These are phyloP conservation scores for Alouatta palliata DNA, from an alignment of 2,113 vertebrate genomes.

Conservation along the genomic window DNA sequence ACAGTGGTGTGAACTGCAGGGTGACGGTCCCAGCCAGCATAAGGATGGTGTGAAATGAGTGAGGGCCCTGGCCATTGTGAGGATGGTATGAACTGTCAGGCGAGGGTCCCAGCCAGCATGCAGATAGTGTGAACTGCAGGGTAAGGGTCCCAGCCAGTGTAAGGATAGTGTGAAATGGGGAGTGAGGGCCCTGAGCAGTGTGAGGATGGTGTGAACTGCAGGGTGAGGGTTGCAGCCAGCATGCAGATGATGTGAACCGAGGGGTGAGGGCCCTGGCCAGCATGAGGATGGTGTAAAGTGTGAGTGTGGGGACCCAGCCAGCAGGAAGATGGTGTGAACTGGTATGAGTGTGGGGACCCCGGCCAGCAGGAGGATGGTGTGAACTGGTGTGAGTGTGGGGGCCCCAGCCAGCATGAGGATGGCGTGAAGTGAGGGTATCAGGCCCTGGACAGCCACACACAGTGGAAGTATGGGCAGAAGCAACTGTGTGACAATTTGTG, in stretches of 20 bases:
- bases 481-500: background rate
- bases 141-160: background rate
- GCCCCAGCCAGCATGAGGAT: background rate
- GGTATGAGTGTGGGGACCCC: background rate
- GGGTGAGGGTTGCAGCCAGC: background rate
- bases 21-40: too few relatives aligned
- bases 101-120: too few relatives aligned
- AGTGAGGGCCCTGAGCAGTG: too few relatives aligned
- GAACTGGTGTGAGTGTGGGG: background rate
- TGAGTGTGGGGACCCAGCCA: background rate
- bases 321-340: background rate
- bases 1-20: too few relatives aligned
- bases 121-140: too few relatives aligned
- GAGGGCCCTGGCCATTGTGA: too few relatives aligned
- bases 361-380: background rate
- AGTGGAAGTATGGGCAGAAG: background rate
- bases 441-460: fast-evolving
- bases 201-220: background rate
- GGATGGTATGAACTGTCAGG: too few relatives aligned
- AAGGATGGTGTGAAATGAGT: too few relatives aligned
- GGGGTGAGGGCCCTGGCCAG: fast-evolving
- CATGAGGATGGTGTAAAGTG: fast-evolving
- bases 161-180: too few relatives aligned
- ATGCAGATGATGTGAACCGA: too few relatives aligned
- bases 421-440: background rate